Base-by-base conservation (phyloP, 2,113 vertebrate species). In the Prionailurus bengalensis region DNA sequence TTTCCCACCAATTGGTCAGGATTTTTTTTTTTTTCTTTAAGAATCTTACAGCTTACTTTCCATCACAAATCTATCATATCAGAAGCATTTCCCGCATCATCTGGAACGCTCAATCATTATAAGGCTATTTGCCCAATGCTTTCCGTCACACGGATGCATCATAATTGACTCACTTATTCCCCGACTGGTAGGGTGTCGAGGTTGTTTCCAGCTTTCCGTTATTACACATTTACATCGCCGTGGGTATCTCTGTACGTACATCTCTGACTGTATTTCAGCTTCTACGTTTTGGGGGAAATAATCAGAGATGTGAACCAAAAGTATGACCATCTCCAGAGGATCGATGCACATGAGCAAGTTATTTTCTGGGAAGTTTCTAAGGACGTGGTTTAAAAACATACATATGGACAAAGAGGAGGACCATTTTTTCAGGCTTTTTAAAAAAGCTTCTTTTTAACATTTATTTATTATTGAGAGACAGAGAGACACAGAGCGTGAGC, bases 341-440 rank as follows among this genome's bases (percentile, higher is more conserved):
- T 8, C 15, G 92, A 48, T 17, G 58, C 48, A 14, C 66, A 65
- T 78, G 88, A 88, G 42, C 39, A 76, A 42, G 48, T 58, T 53
- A 65, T 79, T 73, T 74, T 45, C 95, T 23, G 19, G 25, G 83
- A 90, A 79, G 45, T 71, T 94, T 85, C 65, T 79, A 65, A 93
- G 84, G 83, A 92, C 84, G 70, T 15, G 48, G 14, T 55, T 25
- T 76, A 10, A 68, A 58, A 82, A 55, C 45, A 63, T 17, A 66
- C n/a, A 90, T 58, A 15, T 19, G 53, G 42, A 61, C 84, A 65
- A 45, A 63, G 63, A 17, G 19, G 11, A 66, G 48, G 39, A 65
- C 36, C 25, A 16, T 76, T 89, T 70, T 70, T 89, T 66, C 42
- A 89, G 79, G 79, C 25, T 94, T 88, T 92, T 55, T 45, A 1